Base-by-base conservation (phyloP, 2,797 vertebrate genomes). In the Carduelis carduelis region DNA sequence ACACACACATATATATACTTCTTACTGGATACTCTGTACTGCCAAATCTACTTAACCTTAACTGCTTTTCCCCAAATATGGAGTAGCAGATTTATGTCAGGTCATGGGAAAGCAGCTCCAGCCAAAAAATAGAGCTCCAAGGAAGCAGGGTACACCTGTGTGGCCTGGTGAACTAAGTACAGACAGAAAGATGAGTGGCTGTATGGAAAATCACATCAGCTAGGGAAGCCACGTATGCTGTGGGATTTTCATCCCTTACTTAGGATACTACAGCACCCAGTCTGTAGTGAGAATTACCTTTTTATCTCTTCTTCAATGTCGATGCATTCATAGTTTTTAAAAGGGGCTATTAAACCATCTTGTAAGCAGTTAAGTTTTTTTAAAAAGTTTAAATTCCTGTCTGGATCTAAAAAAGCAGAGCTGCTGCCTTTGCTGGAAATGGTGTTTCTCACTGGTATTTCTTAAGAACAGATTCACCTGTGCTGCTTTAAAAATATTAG, bases 381-480 rank as follows among this genome's bases (percentile, higher is more conserved):
- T 35, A 4, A 1, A 44, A 85, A 82, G 23, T 53, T 63, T 56
- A 41, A 35, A 70, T 39, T 87, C 12, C 4, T 34, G 9, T 66
- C 52, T 64, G 53, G 14, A 69, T 60, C 10, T 64, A 19, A 68
- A 71, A 89, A 91, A 80, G 26, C 15, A 77, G 21, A 80, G 64
- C 37, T 83, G 16, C 20, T 50, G 37, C 12, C 27, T 82, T 85
- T 79, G 14, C 72, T 91, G 34, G 34, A 53, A 83, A 77, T 56
- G 19, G 11, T 83, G 20, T 63, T 95, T 79, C 75, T 66, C 37
- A 46, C 12, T 20, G 32, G 14, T 87, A 10, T 76, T 95, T 89
- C 44, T 66, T 49, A 72, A 4, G 0, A 87, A 52, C 20, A 92
- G 55, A 61, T 64, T 63, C 26, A 61, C 2, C 2, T 0, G 0